Evolutionary conservation across 2,113 vertebrate species (phyloP), one percentile per base, ranked within the genome.

Genomic region (Pampusana beccarii): DNA sequence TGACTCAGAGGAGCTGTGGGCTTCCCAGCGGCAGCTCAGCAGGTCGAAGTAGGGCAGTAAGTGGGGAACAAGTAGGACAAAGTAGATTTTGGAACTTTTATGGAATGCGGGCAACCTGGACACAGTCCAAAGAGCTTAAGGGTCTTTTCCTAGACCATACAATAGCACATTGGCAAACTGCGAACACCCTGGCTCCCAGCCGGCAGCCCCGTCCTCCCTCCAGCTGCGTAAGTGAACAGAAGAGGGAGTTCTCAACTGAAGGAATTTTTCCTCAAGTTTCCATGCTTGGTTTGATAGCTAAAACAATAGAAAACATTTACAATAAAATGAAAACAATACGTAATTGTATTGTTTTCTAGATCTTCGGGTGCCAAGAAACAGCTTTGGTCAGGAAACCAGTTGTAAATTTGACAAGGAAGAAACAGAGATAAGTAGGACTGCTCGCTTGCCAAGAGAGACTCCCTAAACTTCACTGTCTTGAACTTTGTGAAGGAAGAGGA

Each of bases 271-370:
- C 60, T 71, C 61, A 19, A 54, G 72, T 92, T 93, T 73, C 93
- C 88, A 56, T 62, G 31, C 19, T 42, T 50, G 31, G 15, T 70
- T 82, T 65, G 82, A 80, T 88, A 54, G 72, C 74, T 46, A 36
- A 95, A 97, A 95, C 94, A 97, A 95, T 93, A 44, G 53, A 53
- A 87, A 69, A 67, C 26, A 56, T 87, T 93, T 58, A 88, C 85
- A 95, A 87, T 65, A 1, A 83, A 95, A 95, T 48, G 71, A 89
- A 93, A 93, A 96, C 95, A 96, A 95, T 72, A 92, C n/a, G 36
- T 92, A 94, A 94, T 61, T 75, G 90, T 70, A 95, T 96, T 97
- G 95, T 96, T 94, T 38, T 81, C 33, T 7, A 42, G 94, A 73
- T 42, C 1, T 9, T 46, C 86, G 42, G 42, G 51, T 60, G 93